A percentile compares a stretch with the other conserved stretches of the same genome.
Conservation (phyloP, 1,140 invertebrate species). For the Tribolium castaneum region DNA sequence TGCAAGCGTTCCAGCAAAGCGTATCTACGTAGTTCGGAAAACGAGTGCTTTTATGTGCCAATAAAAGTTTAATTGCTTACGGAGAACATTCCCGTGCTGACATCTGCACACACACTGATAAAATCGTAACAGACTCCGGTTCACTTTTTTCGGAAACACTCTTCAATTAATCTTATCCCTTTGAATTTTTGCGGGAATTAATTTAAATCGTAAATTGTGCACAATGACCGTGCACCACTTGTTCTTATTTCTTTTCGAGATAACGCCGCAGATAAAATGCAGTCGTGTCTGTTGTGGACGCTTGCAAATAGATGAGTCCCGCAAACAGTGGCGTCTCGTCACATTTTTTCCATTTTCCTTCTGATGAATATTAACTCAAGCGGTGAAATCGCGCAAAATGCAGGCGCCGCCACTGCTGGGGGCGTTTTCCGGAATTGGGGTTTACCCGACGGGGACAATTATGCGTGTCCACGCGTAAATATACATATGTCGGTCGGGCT, state of each 20-base stretch:
- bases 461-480: slow-evolving; percentile 48
- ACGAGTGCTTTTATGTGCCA: slow-evolving; percentile 52
- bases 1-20: slow-evolving; percentile 45
- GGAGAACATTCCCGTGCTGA: slow-evolving; percentile 51
- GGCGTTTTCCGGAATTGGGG: not conserved
- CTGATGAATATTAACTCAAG: not conserved
- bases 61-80: slow-evolving; percentile 55
- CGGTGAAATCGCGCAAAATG: not conserved
- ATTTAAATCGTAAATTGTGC: slow-evolving; percentile 34
- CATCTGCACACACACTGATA: slow-evolving; percentile 49
- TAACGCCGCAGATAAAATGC: not conserved
- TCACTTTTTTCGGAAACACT: not conserved
- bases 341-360: not conserved
- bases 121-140: slow-evolving; percentile 21
- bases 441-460: slow-evolving; percentile 38
- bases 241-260: slow-evolving; percentile 8
- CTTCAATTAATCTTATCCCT: slow-evolving; percentile 21
- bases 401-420: not conserved
- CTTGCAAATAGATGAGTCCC: not conserved
- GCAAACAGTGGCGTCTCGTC: not conserved
- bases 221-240: not conserved
- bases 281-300: not conserved
- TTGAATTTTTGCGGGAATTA: slow-evolving; percentile 24
- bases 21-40: slow-evolving; percentile 52
- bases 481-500: slow-evolving; percentile 43